A percentile compares a stretch with the other conserved stretches of the same genome.
Conservation (phyloP, 2,888 invertebrate species). For the Aspidiotus destructor region DNA sequence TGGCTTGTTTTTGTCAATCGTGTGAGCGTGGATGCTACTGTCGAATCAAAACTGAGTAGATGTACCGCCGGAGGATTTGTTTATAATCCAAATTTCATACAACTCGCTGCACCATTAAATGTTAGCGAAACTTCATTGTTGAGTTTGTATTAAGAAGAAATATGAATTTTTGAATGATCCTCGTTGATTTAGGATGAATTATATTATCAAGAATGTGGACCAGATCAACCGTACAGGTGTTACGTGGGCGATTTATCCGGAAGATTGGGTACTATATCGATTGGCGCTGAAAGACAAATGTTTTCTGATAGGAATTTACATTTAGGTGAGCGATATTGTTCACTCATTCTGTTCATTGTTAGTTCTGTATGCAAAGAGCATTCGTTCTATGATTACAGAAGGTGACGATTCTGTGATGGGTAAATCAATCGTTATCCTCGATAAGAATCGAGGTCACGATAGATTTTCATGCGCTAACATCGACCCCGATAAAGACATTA, state of each 20-base stretch:
- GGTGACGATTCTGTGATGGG: slow-evolving; percentile 68
- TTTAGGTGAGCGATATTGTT: slow-evolving; percentile 45
- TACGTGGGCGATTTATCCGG: slow-evolving; percentile 84
- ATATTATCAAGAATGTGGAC: slow-evolving; percentile 76
- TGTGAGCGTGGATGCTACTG: slow-evolving; percentile 81
- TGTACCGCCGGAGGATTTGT: slow-evolving; percentile 85
- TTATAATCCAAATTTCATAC: slow-evolving; percentile 86
- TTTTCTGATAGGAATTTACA: slow-evolving; percentile 82
- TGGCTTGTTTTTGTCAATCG: slow-evolving; percentile 89
- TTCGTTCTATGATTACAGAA: slow-evolving; percentile 38
- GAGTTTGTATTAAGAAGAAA: background rate
- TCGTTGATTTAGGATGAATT: slow-evolving; percentile 55
- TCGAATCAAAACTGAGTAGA: slow-evolving; percentile 64
- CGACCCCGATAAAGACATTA: slow-evolving; percentile 78
- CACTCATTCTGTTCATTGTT: slow-evolving; percentile 32
- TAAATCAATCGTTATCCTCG: slow-evolving; percentile 73
- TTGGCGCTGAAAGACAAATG: slow-evolving; percentile 66
- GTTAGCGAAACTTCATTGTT: slow-evolving; percentile 46
- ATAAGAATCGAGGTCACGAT: slow-evolving; percentile 58
- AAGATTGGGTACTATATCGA: slow-evolving; percentile 68
- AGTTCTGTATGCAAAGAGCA: background rate
- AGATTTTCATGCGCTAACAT: slow-evolving; percentile 85
- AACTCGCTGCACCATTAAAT: slow-evolving; percentile 78
- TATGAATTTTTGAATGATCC: background rate
- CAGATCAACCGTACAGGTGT: slow-evolving; percentile 78